phyloP scores from a whole-genome alignment of 2,113 vertebrate species.

The Sander vitreus region DNA sequence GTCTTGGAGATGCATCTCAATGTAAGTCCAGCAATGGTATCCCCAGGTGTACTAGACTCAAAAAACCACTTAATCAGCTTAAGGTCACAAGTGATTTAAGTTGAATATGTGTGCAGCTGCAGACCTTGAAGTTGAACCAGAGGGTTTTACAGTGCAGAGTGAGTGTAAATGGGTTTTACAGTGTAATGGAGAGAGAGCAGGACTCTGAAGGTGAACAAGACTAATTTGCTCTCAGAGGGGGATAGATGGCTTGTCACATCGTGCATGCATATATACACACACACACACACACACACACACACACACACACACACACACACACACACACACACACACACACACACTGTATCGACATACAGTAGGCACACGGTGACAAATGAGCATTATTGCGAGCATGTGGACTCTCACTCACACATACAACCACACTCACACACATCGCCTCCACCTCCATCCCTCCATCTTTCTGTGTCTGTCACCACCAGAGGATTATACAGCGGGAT shows the following conservation, averaged over 20 bases:
- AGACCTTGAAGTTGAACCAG: constrained; percentile 45
- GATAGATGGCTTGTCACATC: constrained; percentile 29
- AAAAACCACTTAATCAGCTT: constrained; percentile 60
- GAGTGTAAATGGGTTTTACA: constrained; percentile 49
- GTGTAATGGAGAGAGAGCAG: constrained; percentile 44
- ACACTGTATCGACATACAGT: constrained; percentile 37
- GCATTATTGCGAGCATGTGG: constrained; percentile 39
- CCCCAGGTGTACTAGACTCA: constrained; percentile 12
- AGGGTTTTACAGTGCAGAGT: constrained; percentile 31
- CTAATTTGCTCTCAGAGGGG: constrained; percentile 56
- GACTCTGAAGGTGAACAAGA: constrained; percentile 52
- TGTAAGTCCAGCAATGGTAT: constrained; percentile 20
- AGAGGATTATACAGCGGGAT: constrained; percentile 75
- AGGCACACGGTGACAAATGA: constrained; percentile 45
- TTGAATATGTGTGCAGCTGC: constrained; percentile 69
- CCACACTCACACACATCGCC: constrained; percentile 14
- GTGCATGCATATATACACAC: neutral
- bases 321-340: neutral
- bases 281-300: constrained; percentile 6
- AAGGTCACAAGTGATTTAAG: constrained; percentile 51
- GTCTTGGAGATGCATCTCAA: constrained; percentile 27
- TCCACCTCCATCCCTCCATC: constrained; percentile 65
- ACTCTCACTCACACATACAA: constrained; percentile 11
- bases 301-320: neutral
- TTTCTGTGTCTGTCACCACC: constrained; percentile 70